Conservation (phyloP, 2,797 vertebrate genomes). For the Arrhamphus sclerolepis region DNA sequence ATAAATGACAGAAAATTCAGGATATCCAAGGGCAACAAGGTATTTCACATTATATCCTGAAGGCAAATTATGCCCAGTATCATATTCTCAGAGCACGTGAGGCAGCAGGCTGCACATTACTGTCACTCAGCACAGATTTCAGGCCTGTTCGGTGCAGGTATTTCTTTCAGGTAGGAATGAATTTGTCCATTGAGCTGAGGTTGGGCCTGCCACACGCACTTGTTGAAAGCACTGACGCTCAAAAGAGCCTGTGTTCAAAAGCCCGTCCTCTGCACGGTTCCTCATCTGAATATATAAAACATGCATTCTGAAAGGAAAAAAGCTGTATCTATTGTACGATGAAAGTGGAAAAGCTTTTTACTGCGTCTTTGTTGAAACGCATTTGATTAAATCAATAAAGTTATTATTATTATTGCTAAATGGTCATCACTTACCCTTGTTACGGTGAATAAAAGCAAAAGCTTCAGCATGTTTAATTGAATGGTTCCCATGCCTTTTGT, state of each 20-base stretch:
- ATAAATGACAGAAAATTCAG: conserved; percentile 26
- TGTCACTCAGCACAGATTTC: conserved; percentile 82
- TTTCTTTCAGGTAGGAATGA: conserved; percentile 77
- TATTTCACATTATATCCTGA: conserved; percentile 61
- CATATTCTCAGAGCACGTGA: conserved; percentile 67
- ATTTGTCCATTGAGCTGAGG: conserved; percentile 77
- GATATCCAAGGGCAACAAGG: conserved; percentile 29
- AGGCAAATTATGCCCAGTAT: conserved; percentile 69
- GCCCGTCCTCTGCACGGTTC: conserved; percentile 9
- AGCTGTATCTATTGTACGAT: no score
- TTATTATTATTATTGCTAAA: conserved; percentile 2
- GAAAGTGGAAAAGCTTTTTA: no score
- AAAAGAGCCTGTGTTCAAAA: conserved; percentile 75
- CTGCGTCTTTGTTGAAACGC: conserved; percentile 4
- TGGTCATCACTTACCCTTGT: conserved; percentile 64
- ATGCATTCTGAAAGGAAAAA: background rate
- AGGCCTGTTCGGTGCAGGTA: conserved; percentile 64
- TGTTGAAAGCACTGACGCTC: conserved; percentile 70
- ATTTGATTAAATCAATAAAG: background rate
- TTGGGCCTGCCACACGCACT: conserved; percentile 58
- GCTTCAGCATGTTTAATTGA: conserved; percentile 59
- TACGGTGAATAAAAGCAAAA: conserved; percentile 65
- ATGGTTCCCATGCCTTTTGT: conserved; percentile 51
- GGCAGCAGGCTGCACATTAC: conserved; percentile 77
- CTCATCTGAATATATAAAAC: conserved; percentile 21